Evolutionary conservation across 1,140 invertebrate genomes (phyloP).

Genomic region (Battus philenor): DNA sequence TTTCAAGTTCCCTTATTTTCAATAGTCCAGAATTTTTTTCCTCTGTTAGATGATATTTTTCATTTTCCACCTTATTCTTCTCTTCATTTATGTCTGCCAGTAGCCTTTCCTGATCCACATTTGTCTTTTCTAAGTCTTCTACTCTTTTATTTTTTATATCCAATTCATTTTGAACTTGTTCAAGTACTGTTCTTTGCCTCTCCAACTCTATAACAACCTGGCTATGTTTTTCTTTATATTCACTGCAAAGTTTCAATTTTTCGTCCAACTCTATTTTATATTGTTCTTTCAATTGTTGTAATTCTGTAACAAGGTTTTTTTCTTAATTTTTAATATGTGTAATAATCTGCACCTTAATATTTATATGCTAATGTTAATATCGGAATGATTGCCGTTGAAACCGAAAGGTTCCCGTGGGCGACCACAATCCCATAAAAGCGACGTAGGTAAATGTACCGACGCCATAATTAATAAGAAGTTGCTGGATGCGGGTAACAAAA

Average conservation of each 20-base stretch:
- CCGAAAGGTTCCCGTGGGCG: too few relatives aligned
- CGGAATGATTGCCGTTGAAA: too few relatives aligned
- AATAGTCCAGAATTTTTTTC: too few relatives aligned
- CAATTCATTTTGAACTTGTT: slow-evolving; percentile 8
- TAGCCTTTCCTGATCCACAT: not conserved
- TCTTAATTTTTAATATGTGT: not conserved
- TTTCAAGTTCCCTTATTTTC: too few relatives aligned
- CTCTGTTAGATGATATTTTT: too few relatives aligned
- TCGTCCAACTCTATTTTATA: slow-evolving; percentile 18
- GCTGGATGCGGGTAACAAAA: too few relatives aligned
- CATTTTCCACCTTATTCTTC: too few relatives aligned
- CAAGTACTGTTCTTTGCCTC: slow-evolving; percentile 14
- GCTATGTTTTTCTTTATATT: slow-evolving; percentile 10
- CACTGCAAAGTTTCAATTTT: slow-evolving; percentile 16
- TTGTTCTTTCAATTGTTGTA: slow-evolving; percentile 24
- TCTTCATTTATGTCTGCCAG: slow-evolving; percentile 4
- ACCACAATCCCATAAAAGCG: too few relatives aligned
- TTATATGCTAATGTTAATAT: too few relatives aligned
- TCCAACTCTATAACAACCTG: slow-evolving; percentile 16
- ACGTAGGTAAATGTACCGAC: too few relatives aligned
- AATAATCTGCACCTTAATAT: too few relatives aligned
- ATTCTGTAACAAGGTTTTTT: slow-evolving; percentile 25
- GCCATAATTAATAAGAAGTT: too few relatives aligned
- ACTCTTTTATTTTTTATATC: slow-evolving; percentile 11
- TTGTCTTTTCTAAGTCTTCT: slow-evolving; percentile 16